Base-by-base conservation (phyloP, 2,888 invertebrate genomes). In the Eugnorisma glareosa region DNA sequence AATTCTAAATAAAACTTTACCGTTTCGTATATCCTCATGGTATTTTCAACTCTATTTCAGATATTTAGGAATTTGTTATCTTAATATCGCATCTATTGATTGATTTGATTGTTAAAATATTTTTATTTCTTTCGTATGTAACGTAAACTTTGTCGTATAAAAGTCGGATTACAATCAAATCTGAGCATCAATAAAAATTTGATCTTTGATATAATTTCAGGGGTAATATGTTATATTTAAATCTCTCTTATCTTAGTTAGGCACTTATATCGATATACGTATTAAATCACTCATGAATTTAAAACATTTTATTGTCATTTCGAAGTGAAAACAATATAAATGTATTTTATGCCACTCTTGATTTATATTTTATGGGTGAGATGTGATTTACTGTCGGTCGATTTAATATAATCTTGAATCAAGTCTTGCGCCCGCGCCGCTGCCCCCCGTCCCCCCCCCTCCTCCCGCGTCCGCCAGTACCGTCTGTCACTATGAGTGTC, bases 321-420 rank as follows among this genome's bases (percentile, higher is more conserved):
- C 93, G 89, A 92, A 95, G 95, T 94, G 95, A 95, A 96, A 96
- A 96, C 96, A 96, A 96, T 96, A 96, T 95, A 95, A 95, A 95
- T 95, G 94, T 96, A 93, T 95, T 96, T 96, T 96, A 94, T 94
- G 95, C 94, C 94, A 92, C 91, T 84, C 83, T 91, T 96, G 96
- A 96, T 96, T 96, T 96, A 96, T 96, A 93, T 93, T 95, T 96
- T 96, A 95, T 95, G 94, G 95, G 96, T 93, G 93, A 94, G 93
- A 91, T 94, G 94, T 96, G 95, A 96, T 96, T 95, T 96, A 96
- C 94, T 91, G 90, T 91, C 87, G 90, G 88, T 92, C 91, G 93
- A 93, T 94, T 94, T 94, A 93, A 94, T 94, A 96, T 93, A 94
- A 94, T 93, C 93, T 94, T 93, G 92, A 90, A 83, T 89, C 91